phyloP scores from a whole-genome alignment of 2,888 invertebrate species.

The Nomada hirtipes region DNA sequence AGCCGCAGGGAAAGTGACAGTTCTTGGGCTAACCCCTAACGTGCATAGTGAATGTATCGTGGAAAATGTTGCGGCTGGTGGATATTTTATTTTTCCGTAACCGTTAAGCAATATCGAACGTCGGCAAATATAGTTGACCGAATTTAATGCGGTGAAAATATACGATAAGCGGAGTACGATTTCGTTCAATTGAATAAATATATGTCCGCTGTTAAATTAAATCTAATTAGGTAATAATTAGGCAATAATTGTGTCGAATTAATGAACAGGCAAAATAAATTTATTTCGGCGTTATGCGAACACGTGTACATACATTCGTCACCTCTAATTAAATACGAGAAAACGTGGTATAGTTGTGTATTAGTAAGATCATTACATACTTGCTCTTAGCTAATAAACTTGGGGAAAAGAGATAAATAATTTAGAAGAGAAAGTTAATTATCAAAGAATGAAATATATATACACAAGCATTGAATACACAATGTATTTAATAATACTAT shows the following conservation, averaged over 20 bases:
- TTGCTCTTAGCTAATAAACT: too few species aligned
- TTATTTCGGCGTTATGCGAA: neutral
- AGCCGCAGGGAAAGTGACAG: constrained; percentile 6
- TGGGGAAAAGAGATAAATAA: neutral
- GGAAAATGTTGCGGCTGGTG: neutral
- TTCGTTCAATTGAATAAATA: too few species aligned
- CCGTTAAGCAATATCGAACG: neutral
- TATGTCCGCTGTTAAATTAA: too few species aligned
- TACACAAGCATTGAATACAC: too few species aligned
- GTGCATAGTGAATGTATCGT: too few species aligned
- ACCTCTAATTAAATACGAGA: constrained; percentile 2
- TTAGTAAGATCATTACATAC: neutral
- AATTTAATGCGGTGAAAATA: too few species aligned
- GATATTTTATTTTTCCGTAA: neutral
- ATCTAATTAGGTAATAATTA: too few species aligned
- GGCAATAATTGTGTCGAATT: neutral
- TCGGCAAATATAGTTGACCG: too few species aligned
- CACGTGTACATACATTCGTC: neutral
- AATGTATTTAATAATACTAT: too few species aligned
- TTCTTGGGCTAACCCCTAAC: neutral
- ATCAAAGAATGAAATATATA: too few species aligned
- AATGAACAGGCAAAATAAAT: neutral
- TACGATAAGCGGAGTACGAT: too few species aligned
- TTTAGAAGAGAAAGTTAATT: neutral
- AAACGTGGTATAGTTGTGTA: neutral